A percentile compares a stretch with the other conserved stretches of the same genome.
Conservation (phyloP, 2,888 invertebrate species). For the Acheta domesticus region DNA sequence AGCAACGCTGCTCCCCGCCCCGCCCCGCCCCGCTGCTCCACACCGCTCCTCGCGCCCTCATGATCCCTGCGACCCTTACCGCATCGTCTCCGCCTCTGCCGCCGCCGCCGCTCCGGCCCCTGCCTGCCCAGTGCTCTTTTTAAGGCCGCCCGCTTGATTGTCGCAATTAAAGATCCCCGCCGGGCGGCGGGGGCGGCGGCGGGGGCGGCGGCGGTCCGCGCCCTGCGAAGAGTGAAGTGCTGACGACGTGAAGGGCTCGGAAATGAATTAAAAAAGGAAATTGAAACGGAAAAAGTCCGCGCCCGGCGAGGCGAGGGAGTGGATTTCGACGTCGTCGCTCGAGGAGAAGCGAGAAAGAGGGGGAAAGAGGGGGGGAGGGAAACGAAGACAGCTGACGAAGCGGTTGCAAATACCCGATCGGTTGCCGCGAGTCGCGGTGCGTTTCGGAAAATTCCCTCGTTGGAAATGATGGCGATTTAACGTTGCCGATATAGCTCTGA, state of each 20-base stretch:
- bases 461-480: too few species aligned
- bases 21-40: not conserved
- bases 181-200: conserved; percentile 32
- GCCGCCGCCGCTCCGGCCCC: not conserved
- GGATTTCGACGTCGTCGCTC: not conserved
- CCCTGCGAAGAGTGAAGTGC: not conserved
- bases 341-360: not conserved
- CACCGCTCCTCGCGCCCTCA: not conserved
- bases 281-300: conserved; percentile 18
- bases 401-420: too few species aligned
- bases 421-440: too few species aligned
- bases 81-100: too few species aligned
- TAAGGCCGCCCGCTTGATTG: conserved; percentile 32
- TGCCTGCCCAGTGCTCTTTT: not conserved
- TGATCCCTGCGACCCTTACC: not conserved
- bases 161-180: conserved; percentile 37
- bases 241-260: conserved; percentile 18
- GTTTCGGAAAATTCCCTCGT: too few species aligned
- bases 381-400: too few species aligned
- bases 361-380: not conserved
- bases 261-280: conserved; percentile 10
- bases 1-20: too few species aligned
- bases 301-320: not conserved
- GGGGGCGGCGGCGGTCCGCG: conserved; percentile 29
- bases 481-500: too few species aligned